Conservation (phyloP, 1,140 invertebrate species). For the Drosophila elegans region DNA sequence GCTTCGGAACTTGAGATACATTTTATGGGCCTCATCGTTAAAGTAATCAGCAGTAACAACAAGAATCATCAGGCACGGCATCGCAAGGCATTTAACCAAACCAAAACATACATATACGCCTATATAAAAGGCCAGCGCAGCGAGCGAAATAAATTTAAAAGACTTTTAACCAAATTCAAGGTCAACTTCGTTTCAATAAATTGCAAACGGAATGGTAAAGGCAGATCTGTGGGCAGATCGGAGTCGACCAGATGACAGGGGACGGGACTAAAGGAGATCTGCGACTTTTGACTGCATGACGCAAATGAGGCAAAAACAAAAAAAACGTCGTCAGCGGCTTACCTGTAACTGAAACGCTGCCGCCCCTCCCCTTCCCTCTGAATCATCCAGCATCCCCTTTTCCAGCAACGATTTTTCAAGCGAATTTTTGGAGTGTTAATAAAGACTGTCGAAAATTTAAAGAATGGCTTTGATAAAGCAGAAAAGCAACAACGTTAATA, state of each 20-base stretch:
- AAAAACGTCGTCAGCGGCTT: slow-evolving; percentile 45
- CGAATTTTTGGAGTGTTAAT: slow-evolving; percentile 65
- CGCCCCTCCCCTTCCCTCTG: slow-evolving; percentile 1
- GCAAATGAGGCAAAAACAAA: slow-evolving; percentile 62
- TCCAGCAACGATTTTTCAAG: slow-evolving; percentile 50
- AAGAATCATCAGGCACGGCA: slow-evolving; percentile 65
- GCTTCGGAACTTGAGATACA: slow-evolving; percentile 57
- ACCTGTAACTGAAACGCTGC: slow-evolving; percentile 66
- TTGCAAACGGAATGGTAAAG: slow-evolving; percentile 71
- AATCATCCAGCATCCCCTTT: slow-evolving; percentile 8
- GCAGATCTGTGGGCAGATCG: slow-evolving; percentile 32
- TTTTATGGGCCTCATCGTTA: slow-evolving; percentile 80
- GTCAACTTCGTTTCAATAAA: slow-evolving; percentile 82
- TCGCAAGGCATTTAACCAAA: slow-evolving; percentile 42
- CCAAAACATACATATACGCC: slow-evolving; percentile 24
- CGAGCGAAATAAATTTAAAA: slow-evolving; percentile 77
- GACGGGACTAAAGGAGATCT: slow-evolving; percentile 28
- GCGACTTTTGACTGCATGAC: slow-evolving; percentile 66
- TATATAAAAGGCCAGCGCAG: slow-evolving; percentile 52
- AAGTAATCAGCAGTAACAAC: slow-evolving; percentile 78
- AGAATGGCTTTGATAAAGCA: slow-evolving; percentile 71
- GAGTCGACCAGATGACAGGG: slow-evolving; percentile 24
- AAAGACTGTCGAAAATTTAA: slow-evolving; percentile 76
- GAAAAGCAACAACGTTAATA: slow-evolving; percentile 37
- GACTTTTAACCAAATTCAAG: slow-evolving; percentile 82